Evolutionary conservation across 2,888 invertebrate genomes (phyloP).

Genomic region (Zelleria hepariella): DNA sequence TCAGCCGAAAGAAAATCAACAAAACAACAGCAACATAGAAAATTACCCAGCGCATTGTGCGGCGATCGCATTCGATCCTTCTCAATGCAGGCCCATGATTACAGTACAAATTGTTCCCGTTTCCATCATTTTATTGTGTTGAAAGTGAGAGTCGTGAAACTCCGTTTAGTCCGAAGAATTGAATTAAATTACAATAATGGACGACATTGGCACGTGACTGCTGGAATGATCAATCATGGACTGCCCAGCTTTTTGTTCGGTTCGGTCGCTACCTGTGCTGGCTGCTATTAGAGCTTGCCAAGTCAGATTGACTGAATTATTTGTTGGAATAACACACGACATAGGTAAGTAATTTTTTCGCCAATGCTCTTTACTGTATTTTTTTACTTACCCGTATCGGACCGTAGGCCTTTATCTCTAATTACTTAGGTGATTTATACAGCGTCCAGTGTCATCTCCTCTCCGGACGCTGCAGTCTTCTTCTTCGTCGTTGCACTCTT

Average conservation of each 20-base stretch:
- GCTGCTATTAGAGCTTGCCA: too few relatives aligned
- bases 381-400: too few relatives aligned
- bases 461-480: too few relatives aligned
- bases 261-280: not conserved
- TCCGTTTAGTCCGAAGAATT: constrained; percentile 10
- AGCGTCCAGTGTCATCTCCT: too few relatives aligned
- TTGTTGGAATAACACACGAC: too few relatives aligned
- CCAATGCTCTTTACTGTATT: too few relatives aligned
- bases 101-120: constrained; percentile 4
- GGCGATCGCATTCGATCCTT: not conserved
- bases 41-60: not conserved
- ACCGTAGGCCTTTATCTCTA: too few relatives aligned
- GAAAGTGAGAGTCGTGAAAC: constrained; percentile 9
- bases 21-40: not conserved
- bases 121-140: not conserved
- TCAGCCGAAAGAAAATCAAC: not conserved
- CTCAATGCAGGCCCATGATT: not conserved
- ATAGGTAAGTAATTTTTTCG: too few relatives aligned
- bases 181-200: constrained; percentile 9
- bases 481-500: too few relatives aligned
- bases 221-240: not conserved
- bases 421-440: too few relatives aligned
- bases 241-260: not conserved
- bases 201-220: not conserved
- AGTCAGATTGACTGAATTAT: too few relatives aligned